Evolutionary conservation across 2,797 vertebrate genomes (phyloP).

Genomic region (Chiroxiphia lanceolata): DNA sequence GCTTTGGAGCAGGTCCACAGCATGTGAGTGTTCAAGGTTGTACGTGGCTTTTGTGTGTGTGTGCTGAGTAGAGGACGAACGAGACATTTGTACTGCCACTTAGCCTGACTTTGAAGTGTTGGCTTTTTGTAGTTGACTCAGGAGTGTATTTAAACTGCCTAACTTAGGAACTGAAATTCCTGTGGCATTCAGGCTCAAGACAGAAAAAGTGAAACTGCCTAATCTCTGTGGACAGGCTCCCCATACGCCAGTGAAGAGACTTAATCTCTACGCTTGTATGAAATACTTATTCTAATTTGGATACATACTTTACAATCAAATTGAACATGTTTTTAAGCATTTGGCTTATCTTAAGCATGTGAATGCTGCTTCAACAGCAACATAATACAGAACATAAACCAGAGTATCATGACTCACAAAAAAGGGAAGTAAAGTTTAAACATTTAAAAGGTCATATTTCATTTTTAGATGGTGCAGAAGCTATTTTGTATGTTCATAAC

Average conservation of each 20-base stretch:
- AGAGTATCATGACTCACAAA: constrained; percentile 25
- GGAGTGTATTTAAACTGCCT: neutral
- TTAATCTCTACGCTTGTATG: neutral
- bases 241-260: neutral
- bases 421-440: constrained; percentile 8
- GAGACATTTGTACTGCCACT: neutral
- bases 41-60: neutral
- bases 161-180: neutral
- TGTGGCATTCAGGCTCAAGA: neutral
- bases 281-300: neutral
- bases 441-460: constrained; percentile 42
- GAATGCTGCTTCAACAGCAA: neutral
- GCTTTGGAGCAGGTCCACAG: neutral
- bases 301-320: neutral
- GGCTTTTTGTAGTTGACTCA: neutral
- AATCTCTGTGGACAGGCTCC: neutral
- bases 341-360: neutral
- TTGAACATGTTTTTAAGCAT: neutral
- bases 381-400: neutral
- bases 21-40: neutral
- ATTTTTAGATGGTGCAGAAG: constrained; percentile 28
- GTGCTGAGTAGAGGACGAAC: neutral
- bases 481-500: constrained; percentile 3
- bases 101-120: neutral
- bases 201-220: neutral